These are phyloP conservation scores for Donacobius atricapilla DNA, from an alignment of 2,113 vertebrate genomes.

Conservation along the genomic window DNA sequence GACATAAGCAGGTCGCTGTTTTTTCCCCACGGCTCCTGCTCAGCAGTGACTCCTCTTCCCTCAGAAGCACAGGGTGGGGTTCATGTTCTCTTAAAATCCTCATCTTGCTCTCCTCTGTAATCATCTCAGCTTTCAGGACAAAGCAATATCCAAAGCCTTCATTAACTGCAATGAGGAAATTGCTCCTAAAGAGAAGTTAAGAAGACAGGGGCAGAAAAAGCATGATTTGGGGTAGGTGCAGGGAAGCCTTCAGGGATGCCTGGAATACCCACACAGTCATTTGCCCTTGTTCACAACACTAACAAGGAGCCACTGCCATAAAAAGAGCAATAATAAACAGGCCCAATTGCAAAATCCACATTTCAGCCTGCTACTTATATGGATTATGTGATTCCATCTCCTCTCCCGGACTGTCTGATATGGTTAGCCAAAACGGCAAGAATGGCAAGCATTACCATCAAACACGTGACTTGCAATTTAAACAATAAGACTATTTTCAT, in stretches of 20 bases:
- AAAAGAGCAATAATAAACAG: background rate
- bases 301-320: background rate
- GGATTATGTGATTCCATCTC: background rate
- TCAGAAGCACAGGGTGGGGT: background rate
- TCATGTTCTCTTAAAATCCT: background rate
- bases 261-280: background rate
- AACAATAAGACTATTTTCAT: background rate
- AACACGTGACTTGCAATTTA: background rate
- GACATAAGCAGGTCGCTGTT: background rate
- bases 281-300: background rate
- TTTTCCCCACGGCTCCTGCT: background rate
- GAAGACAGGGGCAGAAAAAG: background rate
- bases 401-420: background rate
- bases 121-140: background rate
- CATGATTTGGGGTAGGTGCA: background rate
- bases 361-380: background rate
- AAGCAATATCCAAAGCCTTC: background rate
- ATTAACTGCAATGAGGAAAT: background rate
- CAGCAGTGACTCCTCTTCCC: background rate
- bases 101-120: background rate
- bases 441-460: background rate
- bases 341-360: background rate
- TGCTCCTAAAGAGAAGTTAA: background rate
- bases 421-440: background rate
- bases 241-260: background rate